Conservation (phyloP, 1,140 invertebrate species). For the Camponotus vicinus region DNA sequence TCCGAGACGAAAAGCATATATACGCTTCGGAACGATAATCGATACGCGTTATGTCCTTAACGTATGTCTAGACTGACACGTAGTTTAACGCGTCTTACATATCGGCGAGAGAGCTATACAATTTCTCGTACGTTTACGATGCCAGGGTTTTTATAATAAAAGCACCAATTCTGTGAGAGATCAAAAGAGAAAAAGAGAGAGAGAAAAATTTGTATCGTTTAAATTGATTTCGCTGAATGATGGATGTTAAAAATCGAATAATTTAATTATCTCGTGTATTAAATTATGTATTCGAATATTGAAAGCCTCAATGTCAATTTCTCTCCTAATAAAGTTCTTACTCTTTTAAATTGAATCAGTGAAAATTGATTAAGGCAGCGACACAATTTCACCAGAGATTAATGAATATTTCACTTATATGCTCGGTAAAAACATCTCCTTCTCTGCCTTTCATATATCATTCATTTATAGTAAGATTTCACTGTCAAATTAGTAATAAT, state of each 20-base stretch:
- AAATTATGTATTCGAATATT: not conserved
- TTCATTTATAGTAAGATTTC: no score
- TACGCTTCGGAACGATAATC: slow-evolving; percentile 30
- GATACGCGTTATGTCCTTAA: slow-evolving; percentile 51
- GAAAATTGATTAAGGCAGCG: no score
- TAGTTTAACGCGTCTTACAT: slow-evolving; percentile 20
- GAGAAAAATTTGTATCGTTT: not conserved
- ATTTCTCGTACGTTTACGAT: slow-evolving; percentile 1
- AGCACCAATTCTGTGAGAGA: not conserved
- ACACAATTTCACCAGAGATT: no score
- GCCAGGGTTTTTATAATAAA: not conserved
- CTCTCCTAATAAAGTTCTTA: no score
- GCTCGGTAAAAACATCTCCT: no score
- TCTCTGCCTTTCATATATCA: no score
- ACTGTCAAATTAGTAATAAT: no score
- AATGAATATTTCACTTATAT: no score
- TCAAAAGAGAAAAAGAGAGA: no score
- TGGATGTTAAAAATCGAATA: not conserved
- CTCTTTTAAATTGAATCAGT: no score
- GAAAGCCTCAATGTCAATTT: not conserved
- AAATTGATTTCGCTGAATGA: not conserved
- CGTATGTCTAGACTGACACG: not conserved
- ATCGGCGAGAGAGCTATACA: not conserved
- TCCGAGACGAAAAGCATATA: not conserved
- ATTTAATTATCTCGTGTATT: not conserved